phyloP scores from a whole-genome alignment of 2,888 invertebrate genomes.

The Apamea monoglypha region DNA sequence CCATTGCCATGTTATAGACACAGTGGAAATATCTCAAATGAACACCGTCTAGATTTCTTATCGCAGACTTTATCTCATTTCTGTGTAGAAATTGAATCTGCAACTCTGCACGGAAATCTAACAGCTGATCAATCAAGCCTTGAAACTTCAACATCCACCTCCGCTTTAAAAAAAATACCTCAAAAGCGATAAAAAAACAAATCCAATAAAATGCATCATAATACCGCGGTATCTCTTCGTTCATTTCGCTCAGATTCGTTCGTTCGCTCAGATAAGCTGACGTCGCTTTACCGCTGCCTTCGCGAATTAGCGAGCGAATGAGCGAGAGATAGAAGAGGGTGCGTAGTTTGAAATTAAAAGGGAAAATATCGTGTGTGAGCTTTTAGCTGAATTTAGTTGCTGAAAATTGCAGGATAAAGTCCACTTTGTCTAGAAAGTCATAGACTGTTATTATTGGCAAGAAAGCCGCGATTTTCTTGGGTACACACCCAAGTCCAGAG shows the following conservation, averaged over 20 bases:
- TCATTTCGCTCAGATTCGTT: constrained; percentile 13
- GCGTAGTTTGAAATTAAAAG: constrained; percentile 3
- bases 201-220: constrained; percentile 38
- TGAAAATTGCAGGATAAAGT: neutral
- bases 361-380: neutral
- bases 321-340: constrained; percentile 28
- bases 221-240: constrained; percentile 23
- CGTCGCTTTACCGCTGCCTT: constrained; percentile 33
- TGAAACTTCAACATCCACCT: neutral
- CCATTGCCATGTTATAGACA: no score
- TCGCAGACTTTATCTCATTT: neutral
- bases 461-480: neutral
- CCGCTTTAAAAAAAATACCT: neutral
- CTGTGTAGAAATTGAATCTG: neutral
- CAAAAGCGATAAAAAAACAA: constrained; percentile 12
- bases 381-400: neutral
- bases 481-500: no score
- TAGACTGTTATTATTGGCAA: neutral
- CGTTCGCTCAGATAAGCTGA: constrained; percentile 32
- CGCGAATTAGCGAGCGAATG: constrained; percentile 49
- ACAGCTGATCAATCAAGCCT: neutral
- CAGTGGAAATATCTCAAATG: neutral
- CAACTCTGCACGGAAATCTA: neutral
- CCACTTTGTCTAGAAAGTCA: neutral
- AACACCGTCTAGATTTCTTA: neutral